Percentiles rank a stretch among this genome's conserved stretches.
These are phyloP conservation scores for Drosophila ironensis DNA, from an alignment of 1,140 invertebrate species.

Conservation along the genomic window DNA sequence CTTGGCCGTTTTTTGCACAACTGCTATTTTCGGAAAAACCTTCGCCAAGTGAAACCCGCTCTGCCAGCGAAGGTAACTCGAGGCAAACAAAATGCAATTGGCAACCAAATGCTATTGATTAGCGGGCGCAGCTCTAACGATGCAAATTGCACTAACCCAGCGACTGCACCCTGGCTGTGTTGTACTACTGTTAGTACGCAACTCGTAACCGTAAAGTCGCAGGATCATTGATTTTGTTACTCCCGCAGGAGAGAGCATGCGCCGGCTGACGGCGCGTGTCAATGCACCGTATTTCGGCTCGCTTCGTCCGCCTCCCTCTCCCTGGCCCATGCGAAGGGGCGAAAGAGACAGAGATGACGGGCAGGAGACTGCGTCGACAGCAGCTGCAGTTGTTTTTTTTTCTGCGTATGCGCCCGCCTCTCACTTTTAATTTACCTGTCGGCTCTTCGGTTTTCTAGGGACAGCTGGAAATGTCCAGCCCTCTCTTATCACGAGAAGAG, in stretches of 20 bases:
- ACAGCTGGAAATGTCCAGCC: slow-evolving; percentile 12
- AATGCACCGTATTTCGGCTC: slow-evolving; percentile 60
- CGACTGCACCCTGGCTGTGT: slow-evolving; percentile 12
- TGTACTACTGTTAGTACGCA: slow-evolving; percentile 73
- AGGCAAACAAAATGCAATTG: neutral
- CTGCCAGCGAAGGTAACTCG: neutral
- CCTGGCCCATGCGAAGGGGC: neutral
- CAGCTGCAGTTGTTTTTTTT: slow-evolving; percentile 56
- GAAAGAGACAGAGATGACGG: slow-evolving; percentile 24
- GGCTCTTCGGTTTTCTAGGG: neutral
- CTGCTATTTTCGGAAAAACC: slow-evolving; percentile 10
- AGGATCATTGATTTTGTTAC: slow-evolving; percentile 70
- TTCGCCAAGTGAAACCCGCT: neutral
- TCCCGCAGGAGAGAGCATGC: slow-evolving; percentile 33
- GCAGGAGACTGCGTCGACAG: slow-evolving; percentile 37
- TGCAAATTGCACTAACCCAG: neutral
- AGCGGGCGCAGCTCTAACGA: neutral
- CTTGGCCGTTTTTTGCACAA: neutral
- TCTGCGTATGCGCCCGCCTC: slow-evolving; percentile 16
- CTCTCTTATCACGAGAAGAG: slow-evolving; percentile 14
- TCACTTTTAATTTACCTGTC: slow-evolving; percentile 12
- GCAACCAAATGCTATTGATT: neutral
- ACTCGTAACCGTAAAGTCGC: slow-evolving; percentile 54
- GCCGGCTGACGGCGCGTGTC: slow-evolving; percentile 60
- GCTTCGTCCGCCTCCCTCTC: neutral